Base-by-base conservation (phyloP, 2,113 vertebrate genomes). In the Labeo catla region DNA sequence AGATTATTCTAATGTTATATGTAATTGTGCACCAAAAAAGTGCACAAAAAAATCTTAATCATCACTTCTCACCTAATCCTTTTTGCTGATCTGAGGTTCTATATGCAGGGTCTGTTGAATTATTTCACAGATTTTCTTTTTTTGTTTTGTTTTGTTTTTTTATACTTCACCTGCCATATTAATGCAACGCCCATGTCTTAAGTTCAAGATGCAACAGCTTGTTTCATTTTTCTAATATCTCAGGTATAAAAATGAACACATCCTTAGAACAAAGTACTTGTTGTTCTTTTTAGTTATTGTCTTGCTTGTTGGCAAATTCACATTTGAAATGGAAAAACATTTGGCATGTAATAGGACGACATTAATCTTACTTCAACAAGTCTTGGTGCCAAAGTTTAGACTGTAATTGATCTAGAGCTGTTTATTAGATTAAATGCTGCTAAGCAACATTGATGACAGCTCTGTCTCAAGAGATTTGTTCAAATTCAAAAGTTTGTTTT, bases 391-490 rank as follows among this genome's bases (percentile, higher is more conserved):
- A 61, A 61, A n/a, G n/a, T 61, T 61, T n/a, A 61, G 21, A 73
- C 76, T 76, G 47, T 76, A 54, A 54, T 9, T 23, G 13, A 47
- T 36, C 74, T 34, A 36, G 50, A 54, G 28, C 12, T 8, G n/a
- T 77, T 54, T 54, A 77, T 77, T 23, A 77, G 76, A 77, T 77
- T 47, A 63, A 65, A 63, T 63, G 39, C 36, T 47, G 50, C 49
- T 77, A 77, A 54, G 4, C 76, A 54, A 15, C 21, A 52, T 28
- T 16, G 78, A 47, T 81, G 15, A 16, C 59, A 23, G 12, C 39
- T 81, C 21, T 65, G 39, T 59, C 16, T 79, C 76, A 79, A 59
- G 59, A 81, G 57, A 66, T 81, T 47, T 47, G 61, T 81, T 66
- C n/a, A 66, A 65, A 28, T 45, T 65, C 16, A 82, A 11, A 68